Conservation (phyloP, 2,797 vertebrate genomes). For the Morus bassanus region DNA sequence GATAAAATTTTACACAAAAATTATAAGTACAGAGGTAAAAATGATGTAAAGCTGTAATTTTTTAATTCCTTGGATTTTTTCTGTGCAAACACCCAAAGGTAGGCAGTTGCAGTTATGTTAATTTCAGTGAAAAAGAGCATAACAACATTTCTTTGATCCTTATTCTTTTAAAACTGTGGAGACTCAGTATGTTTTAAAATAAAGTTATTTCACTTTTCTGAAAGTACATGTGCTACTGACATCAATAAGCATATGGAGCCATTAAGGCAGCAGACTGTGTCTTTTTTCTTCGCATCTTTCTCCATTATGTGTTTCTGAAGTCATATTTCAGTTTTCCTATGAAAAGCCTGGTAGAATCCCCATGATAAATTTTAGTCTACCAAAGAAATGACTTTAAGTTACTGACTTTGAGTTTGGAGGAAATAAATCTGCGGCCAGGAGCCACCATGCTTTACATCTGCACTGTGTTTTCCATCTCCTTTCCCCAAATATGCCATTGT, state of each 20-base stretch:
- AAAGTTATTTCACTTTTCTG: not conserved
- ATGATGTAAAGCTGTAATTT: not conserved
- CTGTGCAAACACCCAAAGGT: not conserved
- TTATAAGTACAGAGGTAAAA: not conserved
- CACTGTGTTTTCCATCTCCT: not conserved
- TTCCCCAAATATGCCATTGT: not conserved
- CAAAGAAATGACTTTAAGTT: not conserved
- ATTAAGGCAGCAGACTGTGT: not conserved
- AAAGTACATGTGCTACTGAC: not conserved
- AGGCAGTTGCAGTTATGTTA: not conserved
- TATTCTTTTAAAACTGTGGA: not conserved
- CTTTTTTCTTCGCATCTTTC: not conserved
- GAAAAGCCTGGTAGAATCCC: not conserved
- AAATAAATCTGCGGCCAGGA: not conserved
- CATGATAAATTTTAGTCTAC: not conserved
- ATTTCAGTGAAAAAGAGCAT: not conserved
- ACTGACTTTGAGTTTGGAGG: not conserved
- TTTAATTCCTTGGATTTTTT: not conserved
- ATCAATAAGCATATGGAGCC: not conserved
- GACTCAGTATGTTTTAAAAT: not conserved
- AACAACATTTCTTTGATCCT: not conserved
- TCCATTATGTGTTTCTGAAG: not conserved
- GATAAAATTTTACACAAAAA: not conserved
- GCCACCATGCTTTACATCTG: not conserved
- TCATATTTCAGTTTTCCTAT: not conserved